Evolutionary conservation across 1,140 invertebrate genomes (phyloP).

Genomic region (Orchestia grillus): DNA sequence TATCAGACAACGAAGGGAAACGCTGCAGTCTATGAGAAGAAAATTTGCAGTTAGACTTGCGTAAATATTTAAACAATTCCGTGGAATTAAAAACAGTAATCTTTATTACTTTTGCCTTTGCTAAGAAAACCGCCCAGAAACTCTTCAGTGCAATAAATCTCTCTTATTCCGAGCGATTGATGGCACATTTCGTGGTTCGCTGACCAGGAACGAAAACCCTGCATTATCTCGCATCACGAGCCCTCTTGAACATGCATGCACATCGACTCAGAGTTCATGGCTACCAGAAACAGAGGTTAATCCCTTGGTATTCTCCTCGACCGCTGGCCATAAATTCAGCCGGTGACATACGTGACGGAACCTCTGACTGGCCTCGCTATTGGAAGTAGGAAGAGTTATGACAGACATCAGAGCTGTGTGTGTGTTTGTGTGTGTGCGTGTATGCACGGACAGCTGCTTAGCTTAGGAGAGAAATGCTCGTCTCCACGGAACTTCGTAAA

Average conservation of each 20-base stretch:
- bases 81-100: no score
- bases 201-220: background rate
- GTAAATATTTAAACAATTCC: no score
- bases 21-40: no score
- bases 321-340: background rate
- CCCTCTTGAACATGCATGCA: background rate
- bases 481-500: background rate
- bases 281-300: background rate
- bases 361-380: background rate
- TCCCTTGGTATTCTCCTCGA: background rate
- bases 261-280: background rate
- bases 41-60: no score
- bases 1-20: no score
- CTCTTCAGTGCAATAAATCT: background rate
- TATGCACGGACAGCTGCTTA: background rate
- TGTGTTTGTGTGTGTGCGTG: no score
- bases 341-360: background rate
- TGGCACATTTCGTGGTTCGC: background rate
- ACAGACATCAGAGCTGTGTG: background rate
- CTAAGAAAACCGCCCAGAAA: no score
- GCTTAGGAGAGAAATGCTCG: background rate
- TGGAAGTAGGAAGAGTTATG: background rate
- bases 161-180: background rate
- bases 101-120: no score
- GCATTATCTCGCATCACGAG: background rate